phyloP scores from a whole-genome alignment of 2,797 vertebrate species.

The Coregonus sp. region DNA sequence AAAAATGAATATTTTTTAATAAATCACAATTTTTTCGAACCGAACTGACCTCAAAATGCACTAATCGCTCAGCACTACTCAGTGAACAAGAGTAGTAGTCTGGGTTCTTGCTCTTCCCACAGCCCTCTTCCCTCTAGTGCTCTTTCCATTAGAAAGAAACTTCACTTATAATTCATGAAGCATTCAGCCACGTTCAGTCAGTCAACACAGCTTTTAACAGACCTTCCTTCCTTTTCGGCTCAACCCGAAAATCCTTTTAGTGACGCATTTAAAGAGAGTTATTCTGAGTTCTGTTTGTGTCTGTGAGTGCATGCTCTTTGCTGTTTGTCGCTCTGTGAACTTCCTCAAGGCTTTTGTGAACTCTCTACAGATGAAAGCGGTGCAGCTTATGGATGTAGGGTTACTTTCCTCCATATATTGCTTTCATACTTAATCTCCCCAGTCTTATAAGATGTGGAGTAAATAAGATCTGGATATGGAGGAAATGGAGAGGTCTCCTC shows the following conservation, averaged over 20 bases:
- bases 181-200: conserved; percentile 5
- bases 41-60: no score
- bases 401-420: background rate
- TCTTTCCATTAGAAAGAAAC: conserved; percentile 6
- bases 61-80: no score
- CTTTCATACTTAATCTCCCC: background rate
- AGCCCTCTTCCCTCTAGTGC: background rate
- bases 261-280: background rate
- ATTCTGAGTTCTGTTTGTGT: background rate
- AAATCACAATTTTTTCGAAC: no score
- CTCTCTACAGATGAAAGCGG: background rate
- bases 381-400: background rate
- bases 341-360: background rate
- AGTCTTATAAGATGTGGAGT: background rate
- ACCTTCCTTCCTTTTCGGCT: background rate
- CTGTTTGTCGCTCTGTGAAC: background rate
- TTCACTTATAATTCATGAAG: background rate
- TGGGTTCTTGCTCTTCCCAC: background rate
- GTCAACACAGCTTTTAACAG: background rate
- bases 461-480: background rate
- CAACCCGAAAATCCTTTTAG: background rate
- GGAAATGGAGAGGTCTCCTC: no score
- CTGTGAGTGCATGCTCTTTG: background rate
- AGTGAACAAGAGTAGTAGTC: background rate
- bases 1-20: no score